Evolutionary conservation across 2,113 vertebrate genomes (phyloP).

Genomic region (Rostratula benghalensis): DNA sequence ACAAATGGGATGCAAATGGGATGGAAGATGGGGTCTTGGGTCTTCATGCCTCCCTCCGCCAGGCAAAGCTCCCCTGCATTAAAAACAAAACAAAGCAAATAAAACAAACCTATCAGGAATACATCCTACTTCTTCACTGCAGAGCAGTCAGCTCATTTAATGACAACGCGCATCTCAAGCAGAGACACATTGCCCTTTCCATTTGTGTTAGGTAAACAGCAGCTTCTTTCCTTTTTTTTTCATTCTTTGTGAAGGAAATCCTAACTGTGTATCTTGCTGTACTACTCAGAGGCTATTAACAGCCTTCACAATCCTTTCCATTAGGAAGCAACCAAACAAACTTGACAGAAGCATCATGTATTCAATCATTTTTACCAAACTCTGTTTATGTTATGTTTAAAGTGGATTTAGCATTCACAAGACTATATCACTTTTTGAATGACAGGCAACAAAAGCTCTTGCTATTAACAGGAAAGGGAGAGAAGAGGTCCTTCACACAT

Average conservation of each 20-base stretch:
- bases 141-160: neutral
- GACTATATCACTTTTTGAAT: neutral
- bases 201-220: neutral
- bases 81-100: neutral
- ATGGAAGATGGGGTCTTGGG: neutral
- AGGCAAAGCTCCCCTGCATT: neutral
- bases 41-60: neutral
- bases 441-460: neutral
- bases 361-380: neutral
- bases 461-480: neutral
- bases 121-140: neutral
- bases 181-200: neutral
- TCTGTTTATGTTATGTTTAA: neutral
- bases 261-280: neutral
- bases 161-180: neutral
- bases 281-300: neutral
- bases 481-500: neutral
- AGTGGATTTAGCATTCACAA: neutral
- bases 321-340: constrained; percentile 26
- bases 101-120: neutral
- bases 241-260: neutral
- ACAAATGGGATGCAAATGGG: neutral
- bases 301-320: neutral
- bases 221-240: neutral
- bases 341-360: neutral